phyloP scores from a whole-genome alignment of 2,113 vertebrate genomes.

The Ceuthmochares aereus region DNA sequence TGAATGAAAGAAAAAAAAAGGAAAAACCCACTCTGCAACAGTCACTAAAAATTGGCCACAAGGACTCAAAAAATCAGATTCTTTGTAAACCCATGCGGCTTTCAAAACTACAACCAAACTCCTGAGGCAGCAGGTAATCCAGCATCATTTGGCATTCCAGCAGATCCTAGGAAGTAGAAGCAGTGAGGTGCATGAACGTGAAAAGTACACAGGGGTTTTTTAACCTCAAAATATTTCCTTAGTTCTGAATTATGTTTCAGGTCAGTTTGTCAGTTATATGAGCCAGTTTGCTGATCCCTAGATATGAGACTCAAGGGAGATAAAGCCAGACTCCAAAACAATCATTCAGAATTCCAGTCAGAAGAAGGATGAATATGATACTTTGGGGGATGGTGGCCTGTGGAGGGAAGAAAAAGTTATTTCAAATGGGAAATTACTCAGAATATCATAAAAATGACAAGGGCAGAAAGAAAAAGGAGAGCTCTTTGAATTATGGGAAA shows the following conservation, averaged over 20 bases:
- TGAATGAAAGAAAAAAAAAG: not conserved
- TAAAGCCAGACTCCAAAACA: conserved; percentile 62
- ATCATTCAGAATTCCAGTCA: conserved; percentile 60
- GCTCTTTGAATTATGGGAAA: not conserved
- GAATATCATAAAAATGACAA: conserved; percentile 32
- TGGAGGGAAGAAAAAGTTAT: conserved; percentile 52
- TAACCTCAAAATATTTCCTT: conserved; percentile 31
- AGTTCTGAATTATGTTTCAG: conserved; percentile 53
- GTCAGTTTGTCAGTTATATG: conserved; percentile 47
- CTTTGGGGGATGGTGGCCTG: conserved; percentile 46
- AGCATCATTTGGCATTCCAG: not conserved
- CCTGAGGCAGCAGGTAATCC: not conserved
- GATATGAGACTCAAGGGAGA: conserved; percentile 60
- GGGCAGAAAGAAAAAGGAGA: not conserved
- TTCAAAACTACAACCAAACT: not conserved
- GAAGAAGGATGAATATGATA: conserved; percentile 60
- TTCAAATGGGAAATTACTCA: conserved; percentile 53
- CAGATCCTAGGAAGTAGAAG: not conserved
- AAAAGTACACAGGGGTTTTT: not conserved
- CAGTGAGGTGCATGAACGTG: not conserved
- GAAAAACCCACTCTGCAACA: fast-evolving
- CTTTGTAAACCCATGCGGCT: not conserved
- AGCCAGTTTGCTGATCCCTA: conserved; percentile 60
- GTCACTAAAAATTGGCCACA: not conserved
- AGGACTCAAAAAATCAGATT: not conserved